Evolutionary conservation across 2,888 invertebrate species (phyloP).

Genomic region (Germaria angustata): DNA sequence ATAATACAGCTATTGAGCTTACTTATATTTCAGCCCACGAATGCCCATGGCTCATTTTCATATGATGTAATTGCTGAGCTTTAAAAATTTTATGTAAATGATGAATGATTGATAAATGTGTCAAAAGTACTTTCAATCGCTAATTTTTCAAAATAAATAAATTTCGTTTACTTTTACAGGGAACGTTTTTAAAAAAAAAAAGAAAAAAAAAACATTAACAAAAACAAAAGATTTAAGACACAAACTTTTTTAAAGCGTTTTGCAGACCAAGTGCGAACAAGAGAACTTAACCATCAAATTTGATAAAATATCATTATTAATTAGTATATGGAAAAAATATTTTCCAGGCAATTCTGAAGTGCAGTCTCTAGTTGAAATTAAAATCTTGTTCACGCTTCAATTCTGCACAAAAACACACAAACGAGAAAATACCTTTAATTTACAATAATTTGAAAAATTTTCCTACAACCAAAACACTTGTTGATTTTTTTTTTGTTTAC

Average conservation of each 20-base stretch:
- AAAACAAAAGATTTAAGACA: constrained; percentile 50
- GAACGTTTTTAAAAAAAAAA: neutral
- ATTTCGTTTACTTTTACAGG: neutral
- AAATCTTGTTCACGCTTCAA: constrained; percentile 54
- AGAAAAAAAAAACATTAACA: no score
- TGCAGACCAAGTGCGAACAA: neutral
- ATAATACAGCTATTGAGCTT: neutral
- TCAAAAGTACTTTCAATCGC: no score
- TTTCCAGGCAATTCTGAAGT: neutral
- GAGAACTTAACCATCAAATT: neutral
- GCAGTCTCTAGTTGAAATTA: constrained; percentile 8
- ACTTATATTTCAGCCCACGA: no score
- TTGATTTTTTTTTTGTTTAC: neutral
- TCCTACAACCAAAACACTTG: neutral
- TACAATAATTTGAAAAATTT: constrained; percentile 40
- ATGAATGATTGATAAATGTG: no score
- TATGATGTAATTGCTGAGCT: neutral
- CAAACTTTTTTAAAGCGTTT: neutral
- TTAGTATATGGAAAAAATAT: constrained; percentile 23
- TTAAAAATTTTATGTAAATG: neutral
- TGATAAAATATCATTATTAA: neutral
- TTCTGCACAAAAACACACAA: neutral
- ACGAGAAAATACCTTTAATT: constrained; percentile 38
- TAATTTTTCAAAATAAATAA: no score
- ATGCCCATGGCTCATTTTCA: no score